Evolutionary conservation across 2,888 invertebrate species (phyloP), one percentile per base, ranked within the genome.

Genomic region (Podotricha telesiphe): DNA sequence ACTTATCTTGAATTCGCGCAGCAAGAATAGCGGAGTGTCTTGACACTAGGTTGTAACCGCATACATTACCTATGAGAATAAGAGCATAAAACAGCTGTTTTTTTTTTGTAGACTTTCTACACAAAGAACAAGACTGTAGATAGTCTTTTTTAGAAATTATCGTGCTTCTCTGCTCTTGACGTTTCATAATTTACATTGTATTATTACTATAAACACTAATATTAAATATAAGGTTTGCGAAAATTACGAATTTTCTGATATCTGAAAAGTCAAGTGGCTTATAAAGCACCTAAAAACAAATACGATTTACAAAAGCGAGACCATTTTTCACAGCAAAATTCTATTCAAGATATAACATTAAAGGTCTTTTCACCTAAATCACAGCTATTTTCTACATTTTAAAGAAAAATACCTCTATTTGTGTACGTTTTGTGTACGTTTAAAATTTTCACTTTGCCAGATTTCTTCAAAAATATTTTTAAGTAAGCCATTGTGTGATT

Each of bases 251-350:
- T 61, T 67, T 64, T 40, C 45, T 37, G 20, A 42, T 59, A 67
- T 68, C 67, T 66, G 62, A 56, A 55, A 37, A 72, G 59, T 69
- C 65, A 65, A 74, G 56, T 40, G 56, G 59, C 47, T 63, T 51
- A 55, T 64, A 67, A 71, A 63, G 61, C 59, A 42, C 15, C 56
- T 66, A 63, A 63, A 71, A 75, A 78, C 75, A 80, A 79, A 79
- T 75, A 73, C 65, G 74, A 76, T 73, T 77, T 76, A 79, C 74
- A 76, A 79, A 78, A 73, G 74, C 71, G 69, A 69, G 67, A 70
- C 70, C 75, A 74, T 77, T 77, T 75, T 74, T 75, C 75, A 77
- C 70, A 68, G 63, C 69, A 70, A 71, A 75, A 74, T 75, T 71
- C 69, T 71, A 76, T 75, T 75, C 74, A 77, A 74, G 74, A 67